Evolutionary conservation across 2,797 vertebrate species (phyloP), one percentile per base, ranked within the genome.

Genomic region (Pangasius larnaudii): DNA sequence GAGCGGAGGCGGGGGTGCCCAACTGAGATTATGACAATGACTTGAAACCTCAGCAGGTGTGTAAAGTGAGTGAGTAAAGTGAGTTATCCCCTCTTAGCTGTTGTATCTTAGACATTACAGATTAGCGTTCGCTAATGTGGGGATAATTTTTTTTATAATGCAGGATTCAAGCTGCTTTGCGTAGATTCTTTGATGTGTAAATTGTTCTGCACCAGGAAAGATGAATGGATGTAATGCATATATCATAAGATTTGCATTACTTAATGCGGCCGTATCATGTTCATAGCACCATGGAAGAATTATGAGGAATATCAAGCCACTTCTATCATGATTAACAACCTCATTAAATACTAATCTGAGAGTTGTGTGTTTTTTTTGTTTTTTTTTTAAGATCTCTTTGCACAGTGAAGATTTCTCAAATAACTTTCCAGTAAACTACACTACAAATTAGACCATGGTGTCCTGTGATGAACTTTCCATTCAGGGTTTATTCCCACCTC

Each of bases 1-100:
- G 49, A 71, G 22, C 7, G 39, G 84, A 27, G 49, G 30, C 2
- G 22, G 24, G 58, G 33, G 49, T 36, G 24, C 87, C 59, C 75
- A 53, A 49, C 30, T 71, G 84, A 78, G 84, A 86, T 75, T 78
- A 69, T 78, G 71, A 78, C 84, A 88, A 89, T 85, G 83, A 22
- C 33, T 49, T 81, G 42, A 53, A 56, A 36, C 36, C 84, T 39
- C 69, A 88, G 69, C 58, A 59, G 58, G 71, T 67, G 49, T 81
- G 42, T 77, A 6, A 33, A 71, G 22, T 58, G 39, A 53, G 36
- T n/a, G 46, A 72, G 39, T 33, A 19, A 59, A 72, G 36, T 14
- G 49, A 85, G 56, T 59, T 59, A 24, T 84, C 63, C 18, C 14
- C 2, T 27, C 30, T 58, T 22, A 1, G 22, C 78, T 39, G 10